Evolutionary conservation across 2,797 vertebrate species (phyloP).

Genomic region (Naso thynnoides): DNA sequence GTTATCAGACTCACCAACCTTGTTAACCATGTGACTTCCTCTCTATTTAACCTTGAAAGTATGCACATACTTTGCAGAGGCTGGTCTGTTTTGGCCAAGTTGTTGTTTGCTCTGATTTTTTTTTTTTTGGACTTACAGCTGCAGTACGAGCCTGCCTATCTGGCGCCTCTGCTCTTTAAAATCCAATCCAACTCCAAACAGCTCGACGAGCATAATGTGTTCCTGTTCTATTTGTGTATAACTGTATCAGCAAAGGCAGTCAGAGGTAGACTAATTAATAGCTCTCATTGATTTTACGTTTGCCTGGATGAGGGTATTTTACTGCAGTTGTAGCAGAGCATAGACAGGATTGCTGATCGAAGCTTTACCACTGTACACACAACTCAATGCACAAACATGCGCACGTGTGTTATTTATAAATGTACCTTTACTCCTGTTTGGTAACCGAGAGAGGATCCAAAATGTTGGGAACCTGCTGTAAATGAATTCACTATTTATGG

Average conservation of each 20-base stretch:
- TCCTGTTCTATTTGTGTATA: constrained; percentile 52
- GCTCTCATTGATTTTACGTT: constrained; percentile 76
- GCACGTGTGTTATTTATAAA: constrained; percentile 13
- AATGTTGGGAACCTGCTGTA: neutral
- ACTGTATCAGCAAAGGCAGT: constrained; percentile 60
- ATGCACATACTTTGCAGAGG: constrained; percentile 7
- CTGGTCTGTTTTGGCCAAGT: neutral
- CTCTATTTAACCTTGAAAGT: constrained; percentile 24
- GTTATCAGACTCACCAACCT: constrained; percentile 20
- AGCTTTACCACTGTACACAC: constrained; percentile 33
- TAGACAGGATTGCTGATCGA: constrained; percentile 67
- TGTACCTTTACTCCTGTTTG: constrained; percentile 12
- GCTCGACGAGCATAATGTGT: constrained; percentile 10
- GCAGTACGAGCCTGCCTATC: constrained; percentile 6
- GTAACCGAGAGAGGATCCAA: constrained; percentile 19
- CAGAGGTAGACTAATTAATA: constrained; percentile 74
- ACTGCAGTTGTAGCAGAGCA: constrained; percentile 38
- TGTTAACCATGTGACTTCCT: constrained; percentile 28
- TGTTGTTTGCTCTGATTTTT: neutral
- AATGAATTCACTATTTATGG: constrained; percentile 23
- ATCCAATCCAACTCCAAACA: constrained; percentile 14
- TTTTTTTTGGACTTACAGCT: constrained; percentile 6
- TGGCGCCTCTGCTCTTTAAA: constrained; percentile 2
- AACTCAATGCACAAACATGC: neutral
- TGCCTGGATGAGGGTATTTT: constrained; percentile 64